These are phyloP conservation scores for Sylvietta virens DNA, from an alignment of 2,113 vertebrate genomes.

Conservation along the genomic window DNA sequence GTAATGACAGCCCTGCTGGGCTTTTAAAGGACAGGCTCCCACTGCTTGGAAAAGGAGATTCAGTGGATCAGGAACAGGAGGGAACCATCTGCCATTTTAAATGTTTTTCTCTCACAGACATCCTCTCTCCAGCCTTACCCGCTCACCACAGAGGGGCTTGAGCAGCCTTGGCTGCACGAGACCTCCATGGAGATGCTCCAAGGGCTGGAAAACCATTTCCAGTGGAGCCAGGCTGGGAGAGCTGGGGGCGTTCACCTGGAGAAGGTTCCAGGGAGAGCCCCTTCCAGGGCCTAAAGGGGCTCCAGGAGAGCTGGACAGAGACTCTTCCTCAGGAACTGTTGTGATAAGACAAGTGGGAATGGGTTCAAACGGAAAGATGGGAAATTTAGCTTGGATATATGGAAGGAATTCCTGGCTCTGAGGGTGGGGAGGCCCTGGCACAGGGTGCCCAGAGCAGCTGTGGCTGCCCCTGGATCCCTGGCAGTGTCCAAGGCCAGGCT, in stretches of 20 bases:
- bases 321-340: not conserved
- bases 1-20: not conserved
- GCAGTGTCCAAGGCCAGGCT: accelerated
- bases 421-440: not conserved
- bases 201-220: not conserved
- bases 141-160: accelerated
- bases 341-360: not conserved
- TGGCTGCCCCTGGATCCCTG: not conserved
- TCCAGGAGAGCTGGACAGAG: not conserved
- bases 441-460: not conserved
- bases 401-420: not conserved
- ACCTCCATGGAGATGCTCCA: not conserved
- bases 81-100: not conserved
- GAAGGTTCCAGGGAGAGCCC: not conserved
- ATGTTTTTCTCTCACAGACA: not conserved
- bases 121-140: not conserved
- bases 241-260: not conserved
- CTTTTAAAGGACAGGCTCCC: not conserved
- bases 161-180: not conserved
- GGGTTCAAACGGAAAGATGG: not conserved
- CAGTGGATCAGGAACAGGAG: not conserved
- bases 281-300: not conserved
- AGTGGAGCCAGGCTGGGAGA: not conserved
- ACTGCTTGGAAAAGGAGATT: not conserved
- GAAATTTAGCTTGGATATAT: not conserved